Conservation (phyloP, 30 jellyfish, hydroid and myxozoan species). For the Chrysaora quinquecirrha region DNA sequence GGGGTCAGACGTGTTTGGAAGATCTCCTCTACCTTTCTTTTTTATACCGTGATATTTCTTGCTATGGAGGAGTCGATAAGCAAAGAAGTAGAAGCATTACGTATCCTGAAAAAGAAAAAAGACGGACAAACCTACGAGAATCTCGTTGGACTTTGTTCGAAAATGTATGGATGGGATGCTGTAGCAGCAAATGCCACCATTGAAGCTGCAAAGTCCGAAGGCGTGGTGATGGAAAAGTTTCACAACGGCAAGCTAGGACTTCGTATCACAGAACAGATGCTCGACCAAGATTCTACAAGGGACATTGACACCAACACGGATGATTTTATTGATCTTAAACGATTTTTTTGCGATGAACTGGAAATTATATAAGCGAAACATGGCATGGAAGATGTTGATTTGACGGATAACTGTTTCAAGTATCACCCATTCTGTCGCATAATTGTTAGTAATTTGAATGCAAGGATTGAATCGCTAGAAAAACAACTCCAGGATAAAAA, state of each 20-base stretch:
- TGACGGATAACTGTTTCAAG: neutral
- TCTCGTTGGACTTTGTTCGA: slow-evolving; percentile 15
- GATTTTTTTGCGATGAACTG: neutral
- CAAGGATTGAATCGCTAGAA: slow-evolving; percentile 24
- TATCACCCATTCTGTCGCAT: slow-evolving; percentile 42
- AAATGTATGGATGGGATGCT: too few species aligned
- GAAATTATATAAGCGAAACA: too few species aligned
- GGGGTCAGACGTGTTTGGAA: slow-evolving; percentile 15
- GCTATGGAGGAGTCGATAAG: neutral
- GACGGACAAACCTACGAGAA: slow-evolving; percentile 25
- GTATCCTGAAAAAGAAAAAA: neutral
- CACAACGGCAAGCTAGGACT: slow-evolving; percentile 27
- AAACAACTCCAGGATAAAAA: too few species aligned
- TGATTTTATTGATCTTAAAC: slow-evolving; percentile 9
- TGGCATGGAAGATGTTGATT: neutral
- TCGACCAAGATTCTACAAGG: slow-evolving; percentile 6
- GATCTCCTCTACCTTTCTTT: neutral
- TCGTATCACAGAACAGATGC: slow-evolving; percentile 1
- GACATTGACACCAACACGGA: neutral
- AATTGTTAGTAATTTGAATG: slow-evolving; percentile 11
- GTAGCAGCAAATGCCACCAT: too few species aligned
- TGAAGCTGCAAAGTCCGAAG: slow-evolving; percentile 17
- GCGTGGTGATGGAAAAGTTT: slow-evolving; percentile 12
- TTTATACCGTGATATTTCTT: neutral
- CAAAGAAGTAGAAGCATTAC: neutral